Conservation (phyloP, 1,140 invertebrate species). For the Dreissena rostriformis region DNA sequence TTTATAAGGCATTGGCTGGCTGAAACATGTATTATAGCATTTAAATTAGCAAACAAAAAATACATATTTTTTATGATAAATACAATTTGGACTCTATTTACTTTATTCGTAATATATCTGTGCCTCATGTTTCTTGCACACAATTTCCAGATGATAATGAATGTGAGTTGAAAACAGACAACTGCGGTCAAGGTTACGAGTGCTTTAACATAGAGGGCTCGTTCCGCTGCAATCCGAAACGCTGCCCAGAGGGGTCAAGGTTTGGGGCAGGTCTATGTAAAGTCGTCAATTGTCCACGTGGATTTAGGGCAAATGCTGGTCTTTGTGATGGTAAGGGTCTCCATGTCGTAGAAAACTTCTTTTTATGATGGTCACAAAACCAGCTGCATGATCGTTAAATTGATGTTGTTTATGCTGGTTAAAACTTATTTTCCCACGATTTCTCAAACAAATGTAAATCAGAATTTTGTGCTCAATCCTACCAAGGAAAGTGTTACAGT, state of each 20-base stretch:
- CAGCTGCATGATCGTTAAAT: no score
- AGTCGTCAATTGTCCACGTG: slow-evolving; percentile 84
- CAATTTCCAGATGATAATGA: slow-evolving; percentile 88
- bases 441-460: no score
- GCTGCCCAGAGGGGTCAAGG: slow-evolving; percentile 81
- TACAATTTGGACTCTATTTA: no score
- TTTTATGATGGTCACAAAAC: no score
- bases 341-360: neutral
- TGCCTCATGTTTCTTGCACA: neutral
- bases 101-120: neutral
- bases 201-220: slow-evolving; percentile 88
- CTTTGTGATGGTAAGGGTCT: slow-evolving; percentile 82
- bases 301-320: slow-evolving; percentile 81
- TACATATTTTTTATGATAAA: no score
- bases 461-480: no score
- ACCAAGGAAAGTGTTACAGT: no score
- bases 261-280: slow-evolving; percentile 90
- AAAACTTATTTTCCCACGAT: no score
- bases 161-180: slow-evolving; percentile 90
- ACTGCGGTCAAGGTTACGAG: slow-evolving; percentile 89
- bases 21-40: no score
- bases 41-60: no score
- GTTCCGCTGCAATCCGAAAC: slow-evolving; percentile 87
- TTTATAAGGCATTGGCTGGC: no score
- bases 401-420: no score